Base-by-base conservation (phyloP, 2,113 vertebrate species). In the Cheilinus undulatus region DNA sequence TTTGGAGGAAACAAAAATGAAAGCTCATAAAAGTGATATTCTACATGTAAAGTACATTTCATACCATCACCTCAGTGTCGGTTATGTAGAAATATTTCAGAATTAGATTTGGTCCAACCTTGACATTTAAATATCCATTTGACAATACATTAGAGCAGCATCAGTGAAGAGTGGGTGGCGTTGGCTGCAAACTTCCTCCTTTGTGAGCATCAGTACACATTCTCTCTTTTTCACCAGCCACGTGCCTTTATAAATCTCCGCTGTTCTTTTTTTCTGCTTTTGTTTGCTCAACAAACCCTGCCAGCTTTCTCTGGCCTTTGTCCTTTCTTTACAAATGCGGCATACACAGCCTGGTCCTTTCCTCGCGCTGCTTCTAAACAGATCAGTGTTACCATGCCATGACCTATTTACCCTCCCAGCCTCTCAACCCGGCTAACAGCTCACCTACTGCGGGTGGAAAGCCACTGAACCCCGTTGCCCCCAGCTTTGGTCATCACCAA, bases 341-440 rank as follows among this genome's bases (percentile, higher is more conserved):
- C 67, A 53, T 83, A 22, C 28, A 62, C 45, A 85, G 71, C 45
- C 62, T 53, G 17, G 3, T 73, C 48, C 68, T 79, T 50, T 51
- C 60, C 32, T 49, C 54, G 56, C 56, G 70, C 70, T 34, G 78
- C 73, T 73, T 83, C 82, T 65, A 72, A 73, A 69, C 70, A 82
- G 62, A 86, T 87, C 83, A 85, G 76, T 82, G 79, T 83, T 83
- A 72, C 48, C 22, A 12, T 82, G 83, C 67, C 69, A 50, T 78
- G 76, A 80, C 78, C 88, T 70, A 42, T 89, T 86, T 84, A 78
- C 67, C 86, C 65, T 54, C 46, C 9, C 2, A 60, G 53, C 56
- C 66, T 78, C 51, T 73, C 73, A 81, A 65, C 69, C 61, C 69
- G 17, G 50, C 73, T 71, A 64, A 80, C 70, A 80, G 77, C 65